Evolutionary conservation across 2,797 vertebrate species (phyloP), one percentile per base, ranked within the genome.

Genomic region (Sebastes steindachneri): DNA sequence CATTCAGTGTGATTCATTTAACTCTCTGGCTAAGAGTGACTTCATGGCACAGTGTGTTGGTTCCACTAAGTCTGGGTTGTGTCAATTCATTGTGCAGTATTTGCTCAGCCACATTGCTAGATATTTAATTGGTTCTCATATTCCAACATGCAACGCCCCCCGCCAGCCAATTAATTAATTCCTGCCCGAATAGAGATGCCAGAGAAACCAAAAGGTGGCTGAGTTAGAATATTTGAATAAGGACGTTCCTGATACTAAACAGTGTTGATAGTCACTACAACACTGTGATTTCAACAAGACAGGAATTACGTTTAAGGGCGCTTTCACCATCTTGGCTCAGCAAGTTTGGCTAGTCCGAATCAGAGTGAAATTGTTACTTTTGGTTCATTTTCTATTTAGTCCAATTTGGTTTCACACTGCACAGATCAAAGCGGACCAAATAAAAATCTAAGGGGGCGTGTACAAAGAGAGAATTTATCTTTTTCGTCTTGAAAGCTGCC

Each of bases 1-100:
- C 65, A 86, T 77, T 80, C 26, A 45, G 14, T 75, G 76, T 77
- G 66, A 81, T 85, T 85, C 28, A 48, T 85, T 81, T 71, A 70
- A 80, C 64, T 77, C 66, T 80, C 60, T 80, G 80, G 69, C 70
- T 45, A 64, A 78, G 17, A 55, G n/a, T 73, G 64, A 77, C 69
- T 81, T 19, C 57, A 70, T 58, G 68, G 55, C 60, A 71, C 71
- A 67, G 65, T 11, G 25, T 58, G 80, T 54, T 66, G 68, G 78
- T 80, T 71, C 70, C 68, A 59, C 72, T 37, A 28, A 59, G 26
- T 73, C 68, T 86, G 54, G 59, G 48, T 75, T 77, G 74, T 55
- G n/a, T 68, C 29, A 72, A 3, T 78, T 75, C 21, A 66, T 64
- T 66, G 51, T 60, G 29, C 53, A 58, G 41, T 65, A 57, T 83